Evolutionary conservation across 2,113 vertebrate species (phyloP), one percentile per base, ranked within the genome.

Genomic region (Kryptolebias marmoratus): DNA sequence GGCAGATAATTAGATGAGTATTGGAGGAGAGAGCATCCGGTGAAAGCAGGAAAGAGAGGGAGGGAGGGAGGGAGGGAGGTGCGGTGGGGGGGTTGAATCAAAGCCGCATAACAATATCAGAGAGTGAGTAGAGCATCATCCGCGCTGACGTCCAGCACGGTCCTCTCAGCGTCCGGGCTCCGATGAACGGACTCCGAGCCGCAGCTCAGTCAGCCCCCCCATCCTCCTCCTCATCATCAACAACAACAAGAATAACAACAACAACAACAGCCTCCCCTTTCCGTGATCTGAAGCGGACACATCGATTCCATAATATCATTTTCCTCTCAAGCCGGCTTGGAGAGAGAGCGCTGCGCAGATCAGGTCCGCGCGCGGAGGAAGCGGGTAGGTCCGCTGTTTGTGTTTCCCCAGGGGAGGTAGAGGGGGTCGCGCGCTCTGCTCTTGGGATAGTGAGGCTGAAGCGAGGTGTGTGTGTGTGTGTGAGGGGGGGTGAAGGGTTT

Each of bases 1-100:
- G 60, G 69, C 81, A 59, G 67, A 85, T 85, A 80, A 91, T 87
- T 75, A 80, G 49, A 79, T 64, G 80, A 85, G 83, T 66, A 49
- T 54, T 77, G 77, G 78, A 68, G 68, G 73, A 81, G 49, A 69
- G 49, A 69, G 66, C 71, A 79, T 71, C 64, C 56, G 28, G 57
- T 57, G 71, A n/a, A 68, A 32, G 30, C 12, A 71, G 42, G 61
- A 1, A 13, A 0, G 1, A 68, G 22, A 31, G 30, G 67, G 22
- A 28, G 15, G 32, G 22, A 22, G 22, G 22, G 22, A 22, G 22
- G 22, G 22, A 31, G 30, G 67, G 22, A 28, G 15, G 32, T 22
- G 22, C 22, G 28, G 36, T 4, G 12, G 32, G 54, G 49, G 16
- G 39, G 39, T 5, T 10, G 49, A 71, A 80, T 82, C 55, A 84